phyloP scores from a whole-genome alignment of 2,888 invertebrate species.

The Scaptodrosophila latifasciaeformis region DNA sequence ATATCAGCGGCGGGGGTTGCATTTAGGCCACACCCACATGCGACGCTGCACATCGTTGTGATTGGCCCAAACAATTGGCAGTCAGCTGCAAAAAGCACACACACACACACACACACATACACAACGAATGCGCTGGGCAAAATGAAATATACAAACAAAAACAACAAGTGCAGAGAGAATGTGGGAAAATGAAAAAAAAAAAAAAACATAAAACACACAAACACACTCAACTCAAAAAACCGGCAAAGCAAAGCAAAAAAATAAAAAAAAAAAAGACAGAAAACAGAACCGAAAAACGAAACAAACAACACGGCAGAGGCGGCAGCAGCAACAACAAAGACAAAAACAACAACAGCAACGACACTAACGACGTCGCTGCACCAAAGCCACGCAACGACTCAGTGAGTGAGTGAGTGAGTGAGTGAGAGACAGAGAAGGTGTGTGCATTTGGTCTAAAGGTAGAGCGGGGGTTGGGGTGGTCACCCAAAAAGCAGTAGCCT shows the following conservation, averaged over 20 bases:
- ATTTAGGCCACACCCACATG: conserved; percentile 73
- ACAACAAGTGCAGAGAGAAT: conserved; percentile 12
- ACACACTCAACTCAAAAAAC: no score
- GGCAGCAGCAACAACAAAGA: conserved; percentile 12
- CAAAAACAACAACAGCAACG: background rate
- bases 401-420: no score
- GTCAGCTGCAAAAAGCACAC: conserved; percentile 59
- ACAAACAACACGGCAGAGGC: conserved; percentile 31
- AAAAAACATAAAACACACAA: background rate
- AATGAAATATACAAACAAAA: conserved; percentile 29
- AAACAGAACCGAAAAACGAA: conserved; percentile 46
- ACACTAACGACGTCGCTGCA: background rate
- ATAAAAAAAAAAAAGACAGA: conserved; percentile 27
- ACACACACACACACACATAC: conserved; percentile 7
- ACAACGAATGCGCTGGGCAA: no score
- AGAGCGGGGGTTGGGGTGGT: no score
- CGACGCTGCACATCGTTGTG: conserved; percentile 70
- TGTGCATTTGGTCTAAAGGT: no score
- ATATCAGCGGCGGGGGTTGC: conserved; percentile 63
- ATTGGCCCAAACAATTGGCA: conserved; percentile 71
- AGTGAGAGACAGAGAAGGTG: no score
- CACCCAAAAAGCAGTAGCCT: no score
- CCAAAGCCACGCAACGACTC: conserved; percentile 7
- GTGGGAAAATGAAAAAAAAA: conserved; percentile 15
- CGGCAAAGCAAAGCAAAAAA: conserved; percentile 31